Conservation (phyloP, 2,888 invertebrate genomes). For the Tromatobia lineatoria region DNA sequence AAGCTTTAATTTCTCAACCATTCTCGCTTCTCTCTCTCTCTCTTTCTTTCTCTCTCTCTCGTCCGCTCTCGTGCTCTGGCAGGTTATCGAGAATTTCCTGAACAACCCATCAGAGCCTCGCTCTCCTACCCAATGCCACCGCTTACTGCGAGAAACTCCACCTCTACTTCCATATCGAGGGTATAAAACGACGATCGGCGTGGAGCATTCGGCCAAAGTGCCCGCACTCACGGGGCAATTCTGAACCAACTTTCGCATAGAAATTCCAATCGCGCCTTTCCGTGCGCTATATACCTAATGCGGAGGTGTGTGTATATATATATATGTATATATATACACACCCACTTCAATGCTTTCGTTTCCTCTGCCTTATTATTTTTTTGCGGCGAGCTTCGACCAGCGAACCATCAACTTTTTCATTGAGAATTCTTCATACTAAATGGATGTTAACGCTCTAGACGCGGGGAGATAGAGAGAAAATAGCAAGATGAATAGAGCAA, state of each 20-base stretch:
- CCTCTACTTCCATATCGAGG: constrained; percentile 42
- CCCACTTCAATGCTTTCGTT: not conserved
- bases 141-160: constrained; percentile 3
- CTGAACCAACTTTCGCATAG: constrained; percentile 42
- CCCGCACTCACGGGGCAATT: constrained; percentile 35
- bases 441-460: not conserved
- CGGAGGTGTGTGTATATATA: not conserved
- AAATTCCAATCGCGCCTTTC: constrained; percentile 55
- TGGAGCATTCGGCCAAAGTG: constrained; percentile 57
- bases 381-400: not conserved
- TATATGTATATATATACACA: not conserved
- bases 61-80: constrained; percentile 25
- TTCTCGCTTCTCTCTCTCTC: constrained; percentile 47
- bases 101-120: constrained; percentile 30
- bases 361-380: not conserved
- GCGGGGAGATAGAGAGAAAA: not conserved
- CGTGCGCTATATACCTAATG: not conserved
- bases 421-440: constrained; percentile 6
- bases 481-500: not conserved
- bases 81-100: constrained; percentile 55
- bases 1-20: constrained; percentile 57
- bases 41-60: constrained; percentile 57
- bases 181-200: constrained; percentile 42
- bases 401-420: not conserved
- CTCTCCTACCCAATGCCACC: constrained; percentile 21